Evolutionary conservation across 1,140 invertebrate genomes (phyloP).

Genomic region (Neelides sp.): DNA sequence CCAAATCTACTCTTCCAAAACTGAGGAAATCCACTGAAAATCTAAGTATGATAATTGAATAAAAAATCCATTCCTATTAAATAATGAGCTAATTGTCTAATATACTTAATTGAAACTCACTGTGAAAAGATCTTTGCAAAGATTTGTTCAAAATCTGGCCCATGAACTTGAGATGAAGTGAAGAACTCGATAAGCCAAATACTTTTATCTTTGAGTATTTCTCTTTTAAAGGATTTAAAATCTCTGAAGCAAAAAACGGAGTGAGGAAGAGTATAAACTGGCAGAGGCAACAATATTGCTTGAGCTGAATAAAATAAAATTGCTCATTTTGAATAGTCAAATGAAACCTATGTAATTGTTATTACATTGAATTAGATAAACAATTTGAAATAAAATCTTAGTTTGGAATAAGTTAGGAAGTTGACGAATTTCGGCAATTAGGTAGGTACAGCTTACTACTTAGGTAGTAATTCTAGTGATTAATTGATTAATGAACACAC

Average conservation of each 20-base stretch:
- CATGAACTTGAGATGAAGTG: constrained; percentile 74
- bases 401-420: too few species aligned
- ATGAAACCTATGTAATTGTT: neutral
- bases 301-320: constrained; percentile 44
- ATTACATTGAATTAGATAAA: constrained; percentile 7
- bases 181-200: constrained; percentile 89
- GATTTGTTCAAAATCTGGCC: constrained; percentile 66
- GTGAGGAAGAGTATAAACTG: constrained; percentile 79
- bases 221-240: constrained; percentile 62
- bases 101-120: constrained; percentile 38
- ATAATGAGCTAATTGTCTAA: neutral
- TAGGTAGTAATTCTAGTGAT: too few species aligned
- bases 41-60: constrained; percentile 36
- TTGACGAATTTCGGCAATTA: too few species aligned
- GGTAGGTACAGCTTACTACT: too few species aligned
- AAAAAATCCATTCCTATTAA: neutral
- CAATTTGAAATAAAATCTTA: constrained; percentile 33
- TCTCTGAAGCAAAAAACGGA: constrained; percentile 72
- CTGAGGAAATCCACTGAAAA: constrained; percentile 72
- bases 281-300: constrained; percentile 74
- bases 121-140: constrained; percentile 75
- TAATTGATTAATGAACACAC: too few species aligned
- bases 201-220: constrained; percentile 54
- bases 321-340: constrained; percentile 35
- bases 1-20: constrained; percentile 94